phyloP scores from a whole-genome alignment of 2,797 vertebrate species.

The Mastacembelus armatus region DNA sequence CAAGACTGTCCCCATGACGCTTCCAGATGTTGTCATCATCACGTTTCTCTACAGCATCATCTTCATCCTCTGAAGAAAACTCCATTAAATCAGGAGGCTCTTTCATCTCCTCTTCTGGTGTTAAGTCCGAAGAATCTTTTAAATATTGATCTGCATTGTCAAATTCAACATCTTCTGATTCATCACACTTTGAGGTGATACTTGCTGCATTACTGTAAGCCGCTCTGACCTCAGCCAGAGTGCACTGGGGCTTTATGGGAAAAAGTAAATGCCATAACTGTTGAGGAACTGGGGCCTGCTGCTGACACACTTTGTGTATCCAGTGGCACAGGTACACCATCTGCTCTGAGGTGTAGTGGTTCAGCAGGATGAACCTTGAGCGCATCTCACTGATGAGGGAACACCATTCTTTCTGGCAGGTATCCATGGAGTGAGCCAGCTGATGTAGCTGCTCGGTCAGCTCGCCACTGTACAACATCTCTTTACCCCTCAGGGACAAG shows the following conservation, averaged over 20 bases:
- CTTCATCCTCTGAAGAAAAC: slow-evolving; percentile 64
- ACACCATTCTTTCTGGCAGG: slow-evolving; percentile 79
- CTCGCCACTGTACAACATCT: slow-evolving; percentile 53
- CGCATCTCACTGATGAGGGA: slow-evolving; percentile 75
- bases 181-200: neutral
- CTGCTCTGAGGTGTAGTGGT: slow-evolving; percentile 84
- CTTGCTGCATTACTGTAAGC: slow-evolving; percentile 53
- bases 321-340: slow-evolving; percentile 81
- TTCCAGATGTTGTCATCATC: slow-evolving; percentile 3
- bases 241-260: slow-evolving; percentile 76
- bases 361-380: slow-evolving; percentile 74
- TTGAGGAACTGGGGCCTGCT: slow-evolving; percentile 49
- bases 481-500: slow-evolving; percentile 49
- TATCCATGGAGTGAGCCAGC: slow-evolving; percentile 79
- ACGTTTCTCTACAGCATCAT: slow-evolving; percentile 1
- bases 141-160: slow-evolving; percentile 17
- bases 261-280: slow-evolving; percentile 81
- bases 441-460: slow-evolving; percentile 70
- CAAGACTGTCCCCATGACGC: slow-evolving; percentile 48
- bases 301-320: slow-evolving; percentile 61
- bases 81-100: slow-evolving; percentile 49
- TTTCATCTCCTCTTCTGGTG: neutral
- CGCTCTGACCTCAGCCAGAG: slow-evolving; percentile 60
- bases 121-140: neutral
- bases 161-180: slow-evolving; percentile 4